Base-by-base conservation (phyloP, 2,888 invertebrate species). In the Tipula confusa region DNA sequence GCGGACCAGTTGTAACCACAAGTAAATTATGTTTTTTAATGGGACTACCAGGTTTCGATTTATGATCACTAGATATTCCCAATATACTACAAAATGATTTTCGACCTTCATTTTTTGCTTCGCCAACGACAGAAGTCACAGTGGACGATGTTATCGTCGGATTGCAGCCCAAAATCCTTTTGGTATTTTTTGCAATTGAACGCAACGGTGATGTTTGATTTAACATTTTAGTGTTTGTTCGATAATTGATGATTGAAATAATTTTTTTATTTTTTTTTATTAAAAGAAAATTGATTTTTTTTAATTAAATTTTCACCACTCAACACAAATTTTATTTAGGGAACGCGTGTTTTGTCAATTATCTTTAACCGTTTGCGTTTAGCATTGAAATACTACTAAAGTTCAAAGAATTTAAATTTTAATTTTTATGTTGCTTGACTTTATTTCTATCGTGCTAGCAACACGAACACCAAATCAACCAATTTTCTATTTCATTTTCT, bases 1-100 rank as follows among this genome's bases (percentile, higher is more conserved):
- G 29, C 13, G 80, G 80, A 2, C 80, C 15, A 1, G 80, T 80
- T 15, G 80, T 80, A 6, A 80, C 29, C 29, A 80, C 80, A 80
- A 80, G 80, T 29, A 80, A 31, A 80, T 80, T 80, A 29, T 80
- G 29, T n/a, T 80, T 80, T 80, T 80, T 80, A 3, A 80, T 29
- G 6, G 80, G 80, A 29, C 80, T 80, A 3, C 29, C 29, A 29
- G 11, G 29, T 29, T 80, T 80, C 9, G 24, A 9, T 11, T 6
- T 11, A 24, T 1, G 43, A 7, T 31, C 80, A 29, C 3, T 29
- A 13, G 80, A 1, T n/a, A 2, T 29, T 29, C 29, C 80, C n/a
- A 29, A 29, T 80, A 80, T 29, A 31, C 31, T 29, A n/a, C 80
- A 80, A 80, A 80, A 80, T 15, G 80, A 29, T 24, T 29, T 80